Evolutionary conservation across 2,888 invertebrate genomes (phyloP).

Genomic region (Thymelicus acteon): DNA sequence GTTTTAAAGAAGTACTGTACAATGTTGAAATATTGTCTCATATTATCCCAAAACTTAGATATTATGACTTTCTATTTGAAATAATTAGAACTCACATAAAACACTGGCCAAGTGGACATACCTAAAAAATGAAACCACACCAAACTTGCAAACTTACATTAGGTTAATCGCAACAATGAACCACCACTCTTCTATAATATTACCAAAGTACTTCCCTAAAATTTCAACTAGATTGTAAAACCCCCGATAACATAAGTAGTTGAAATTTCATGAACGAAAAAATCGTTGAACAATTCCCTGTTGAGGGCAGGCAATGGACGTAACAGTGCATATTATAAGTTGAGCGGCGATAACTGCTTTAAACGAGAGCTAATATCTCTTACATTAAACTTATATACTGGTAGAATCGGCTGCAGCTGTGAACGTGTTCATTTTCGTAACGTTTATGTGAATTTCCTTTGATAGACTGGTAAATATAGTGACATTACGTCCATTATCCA

Average conservation of each 20-base stretch:
- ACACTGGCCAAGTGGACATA: too few relatives aligned
- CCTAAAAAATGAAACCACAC: too few relatives aligned
- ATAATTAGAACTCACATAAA: too few relatives aligned
- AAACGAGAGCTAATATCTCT: conserved; percentile 11
- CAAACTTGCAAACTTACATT: too few relatives aligned
- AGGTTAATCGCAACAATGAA: too few relatives aligned
- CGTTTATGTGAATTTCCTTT: conserved; percentile 5
- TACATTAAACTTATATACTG: conserved; percentile 11
- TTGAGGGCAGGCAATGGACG: neutral
- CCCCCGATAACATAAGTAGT: neutral
- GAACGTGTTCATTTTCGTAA: conserved; percentile 9
- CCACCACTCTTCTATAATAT: too few relatives aligned
- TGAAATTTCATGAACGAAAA: neutral
- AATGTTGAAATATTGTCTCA: too few relatives aligned
- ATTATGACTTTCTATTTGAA: too few relatives aligned
- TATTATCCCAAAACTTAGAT: too few relatives aligned
- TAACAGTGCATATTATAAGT: conserved; percentile 10
- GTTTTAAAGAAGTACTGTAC: too few relatives aligned
- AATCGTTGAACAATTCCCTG: conserved; percentile 1
- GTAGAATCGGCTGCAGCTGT: conserved; percentile 5
- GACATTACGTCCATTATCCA: too few relatives aligned
- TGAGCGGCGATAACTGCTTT: conserved; percentile 13
- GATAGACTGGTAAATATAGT: neutral
- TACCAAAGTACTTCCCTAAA: too few relatives aligned
- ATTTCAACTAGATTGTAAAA: neutral